Evolutionary conservation across 2,888 invertebrate species (phyloP).

Genomic region (Electrophaes corylata): DNA sequence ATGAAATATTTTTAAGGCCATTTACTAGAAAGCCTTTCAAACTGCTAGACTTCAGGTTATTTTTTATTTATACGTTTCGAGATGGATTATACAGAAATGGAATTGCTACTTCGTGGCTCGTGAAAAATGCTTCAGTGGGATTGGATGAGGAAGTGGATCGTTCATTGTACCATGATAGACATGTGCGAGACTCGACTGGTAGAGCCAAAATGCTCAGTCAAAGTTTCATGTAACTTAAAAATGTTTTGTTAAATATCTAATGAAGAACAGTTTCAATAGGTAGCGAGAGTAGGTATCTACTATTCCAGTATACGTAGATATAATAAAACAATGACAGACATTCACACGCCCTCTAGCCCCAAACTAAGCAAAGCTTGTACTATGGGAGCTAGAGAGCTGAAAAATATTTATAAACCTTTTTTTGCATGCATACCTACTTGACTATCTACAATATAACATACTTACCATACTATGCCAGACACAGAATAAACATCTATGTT

Average conservation of each 20-base stretch:
- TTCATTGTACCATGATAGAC: slow-evolving; percentile 14
- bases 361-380: too few relatives aligned
- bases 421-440: too few relatives aligned
- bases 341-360: too few relatives aligned
- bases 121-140: slow-evolving; percentile 21
- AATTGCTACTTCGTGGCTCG: slow-evolving; percentile 26
- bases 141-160: slow-evolving; percentile 18
- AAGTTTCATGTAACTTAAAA: background rate
- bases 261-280: background rate
- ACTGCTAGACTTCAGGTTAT: slow-evolving; percentile 58
- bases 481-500: too few relatives aligned
- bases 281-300: too few relatives aligned
- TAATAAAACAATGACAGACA: too few relatives aligned
- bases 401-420: too few relatives aligned
- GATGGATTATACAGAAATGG: slow-evolving; percentile 33
- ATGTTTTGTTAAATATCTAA: background rate
- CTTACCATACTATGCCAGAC: too few relatives aligned
- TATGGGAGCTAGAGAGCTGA: too few relatives aligned
- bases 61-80: slow-evolving; percentile 62
- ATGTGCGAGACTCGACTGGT: background rate
- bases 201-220: background rate
- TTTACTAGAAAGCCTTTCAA: slow-evolving; percentile 76
- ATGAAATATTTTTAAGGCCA: slow-evolving; percentile 80
- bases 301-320: too few relatives aligned
- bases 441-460: too few relatives aligned